Evolutionary conservation across 1,140 invertebrate species (phyloP).

Genomic region (Harlomillsia oculata): DNA sequence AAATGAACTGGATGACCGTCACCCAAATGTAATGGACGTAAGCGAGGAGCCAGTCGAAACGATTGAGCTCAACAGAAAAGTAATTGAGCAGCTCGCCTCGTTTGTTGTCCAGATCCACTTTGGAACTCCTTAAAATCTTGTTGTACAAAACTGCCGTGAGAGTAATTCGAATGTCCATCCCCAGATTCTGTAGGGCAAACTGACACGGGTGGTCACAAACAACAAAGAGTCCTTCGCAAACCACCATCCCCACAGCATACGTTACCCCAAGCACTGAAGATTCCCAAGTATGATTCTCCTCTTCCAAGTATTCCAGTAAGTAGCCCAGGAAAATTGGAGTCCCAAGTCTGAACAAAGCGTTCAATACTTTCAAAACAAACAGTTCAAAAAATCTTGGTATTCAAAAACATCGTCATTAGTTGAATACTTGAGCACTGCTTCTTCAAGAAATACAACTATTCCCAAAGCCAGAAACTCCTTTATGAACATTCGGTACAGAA

Average conservation of each 20-base stretch:
- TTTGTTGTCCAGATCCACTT: conserved; percentile 47
- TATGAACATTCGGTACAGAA: too few species aligned
- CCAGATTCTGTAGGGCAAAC: conserved; percentile 43
- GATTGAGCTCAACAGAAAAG: conserved; percentile 49
- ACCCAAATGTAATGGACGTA: conserved; percentile 47
- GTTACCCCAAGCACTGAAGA: too few species aligned
- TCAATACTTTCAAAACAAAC: too few species aligned
- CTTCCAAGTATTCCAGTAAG: conserved; percentile 38
- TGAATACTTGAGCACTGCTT: too few species aligned
- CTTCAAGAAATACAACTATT: too few species aligned
- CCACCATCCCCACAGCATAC: conserved; percentile 38
- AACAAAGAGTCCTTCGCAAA: conserved; percentile 42
- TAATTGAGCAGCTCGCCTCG: conserved; percentile 53
- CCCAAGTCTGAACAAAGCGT: conserved; percentile 32
- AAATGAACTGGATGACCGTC: conserved; percentile 45
- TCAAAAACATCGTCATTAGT: too few species aligned
- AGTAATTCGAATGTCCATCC: conserved; percentile 48
- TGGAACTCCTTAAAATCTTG: conserved; percentile 48
- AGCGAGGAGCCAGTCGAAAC: conserved; percentile 41
- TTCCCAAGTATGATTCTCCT: conserved; percentile 29
- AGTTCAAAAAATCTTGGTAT: too few species aligned
- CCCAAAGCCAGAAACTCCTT: too few species aligned
- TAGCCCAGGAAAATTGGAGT: conserved; percentile 36
- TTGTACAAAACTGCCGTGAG: conserved; percentile 47
- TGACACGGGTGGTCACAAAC: conserved; percentile 50